Percentiles rank a stretch among this genome's conserved stretches.
phyloP scores from a whole-genome alignment of 2,797 vertebrate species.

The Halcyon smyrnensis region DNA sequence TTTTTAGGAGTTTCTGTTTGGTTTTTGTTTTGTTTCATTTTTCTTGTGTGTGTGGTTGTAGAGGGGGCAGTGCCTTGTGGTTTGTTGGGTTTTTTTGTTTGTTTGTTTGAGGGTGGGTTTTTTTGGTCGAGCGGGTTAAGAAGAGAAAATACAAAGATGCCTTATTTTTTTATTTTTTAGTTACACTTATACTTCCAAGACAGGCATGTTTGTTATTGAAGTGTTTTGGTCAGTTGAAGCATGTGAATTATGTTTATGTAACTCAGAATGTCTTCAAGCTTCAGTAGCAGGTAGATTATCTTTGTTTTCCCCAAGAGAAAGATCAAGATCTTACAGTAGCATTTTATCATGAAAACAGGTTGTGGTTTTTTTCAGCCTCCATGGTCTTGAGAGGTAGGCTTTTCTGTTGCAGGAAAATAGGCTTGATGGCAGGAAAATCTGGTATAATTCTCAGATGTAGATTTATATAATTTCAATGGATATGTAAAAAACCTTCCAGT shows the following conservation, averaged over 20 bases:
- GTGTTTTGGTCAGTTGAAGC: neutral
- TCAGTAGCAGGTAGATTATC: neutral
- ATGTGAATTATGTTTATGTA: neutral
- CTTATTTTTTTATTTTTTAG: neutral
- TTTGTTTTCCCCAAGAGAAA: neutral
- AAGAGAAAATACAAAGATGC: neutral
- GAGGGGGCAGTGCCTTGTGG: neutral
- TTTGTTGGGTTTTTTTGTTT: neutral
- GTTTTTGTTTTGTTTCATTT: neutral
- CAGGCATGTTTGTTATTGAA: neutral
- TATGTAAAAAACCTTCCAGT: neutral
- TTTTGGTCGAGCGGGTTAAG: neutral
- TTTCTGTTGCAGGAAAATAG: neutral
- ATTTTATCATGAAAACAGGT: neutral
- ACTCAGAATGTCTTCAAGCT: neutral
- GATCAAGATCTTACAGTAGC: neutral
- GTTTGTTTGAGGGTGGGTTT: fast-evolving
- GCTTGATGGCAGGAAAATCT: neutral
- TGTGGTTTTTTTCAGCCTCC: neutral
- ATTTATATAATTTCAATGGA: neutral
- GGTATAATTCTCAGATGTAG: neutral
- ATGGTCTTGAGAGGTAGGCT: fast-evolving
- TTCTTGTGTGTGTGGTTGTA: too few relatives aligned
- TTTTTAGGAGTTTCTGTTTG: neutral
- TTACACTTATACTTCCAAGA: neutral